phyloP scores from a whole-genome alignment of 2,888 invertebrate genomes.

The Netelia virgata region DNA sequence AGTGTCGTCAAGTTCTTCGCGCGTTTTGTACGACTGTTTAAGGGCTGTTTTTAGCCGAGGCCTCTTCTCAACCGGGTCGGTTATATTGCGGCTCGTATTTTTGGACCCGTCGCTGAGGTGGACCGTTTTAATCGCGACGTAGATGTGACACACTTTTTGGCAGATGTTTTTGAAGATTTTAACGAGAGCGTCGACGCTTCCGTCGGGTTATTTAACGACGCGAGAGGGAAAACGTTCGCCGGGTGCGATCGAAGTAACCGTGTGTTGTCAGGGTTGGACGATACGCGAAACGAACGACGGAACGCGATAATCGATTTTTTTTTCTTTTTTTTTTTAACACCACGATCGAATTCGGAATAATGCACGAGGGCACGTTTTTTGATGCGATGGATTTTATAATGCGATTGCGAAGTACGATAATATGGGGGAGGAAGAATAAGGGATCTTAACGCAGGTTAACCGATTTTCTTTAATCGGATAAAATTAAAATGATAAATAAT shows the following conservation, averaged over 20 bases:
- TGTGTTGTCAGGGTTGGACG: neutral
- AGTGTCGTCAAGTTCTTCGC: slow-evolving; percentile 59
- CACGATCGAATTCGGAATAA: neutral
- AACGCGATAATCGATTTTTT: slow-evolving; percentile 3
- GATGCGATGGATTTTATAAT: too few species aligned
- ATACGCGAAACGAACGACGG: neutral
- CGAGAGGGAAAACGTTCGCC: neutral
- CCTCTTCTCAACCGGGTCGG: slow-evolving; percentile 51
- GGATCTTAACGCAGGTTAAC: too few species aligned
- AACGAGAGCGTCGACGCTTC: neutral
- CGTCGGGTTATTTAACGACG: neutral
- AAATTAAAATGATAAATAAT: too few species aligned
- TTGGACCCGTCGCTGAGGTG: slow-evolving; percentile 31
- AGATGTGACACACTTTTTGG: slow-evolving; percentile 46
- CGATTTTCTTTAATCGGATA: too few species aligned
- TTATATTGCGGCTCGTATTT: slow-evolving; percentile 38
- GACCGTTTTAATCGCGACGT: slow-evolving; percentile 28
- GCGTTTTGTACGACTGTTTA: slow-evolving; percentile 8
- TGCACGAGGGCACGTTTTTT: too few species aligned
- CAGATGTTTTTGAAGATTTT: too few species aligned
- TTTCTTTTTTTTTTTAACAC: neutral
- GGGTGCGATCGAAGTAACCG: neutral
- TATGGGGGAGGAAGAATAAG: too few species aligned
- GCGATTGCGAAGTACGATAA: too few species aligned
- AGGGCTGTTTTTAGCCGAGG: slow-evolving; percentile 49